Evolutionary conservation across 2,113 vertebrate genomes (phyloP).

Genomic region (Microcebus ravelobensis): DNA sequence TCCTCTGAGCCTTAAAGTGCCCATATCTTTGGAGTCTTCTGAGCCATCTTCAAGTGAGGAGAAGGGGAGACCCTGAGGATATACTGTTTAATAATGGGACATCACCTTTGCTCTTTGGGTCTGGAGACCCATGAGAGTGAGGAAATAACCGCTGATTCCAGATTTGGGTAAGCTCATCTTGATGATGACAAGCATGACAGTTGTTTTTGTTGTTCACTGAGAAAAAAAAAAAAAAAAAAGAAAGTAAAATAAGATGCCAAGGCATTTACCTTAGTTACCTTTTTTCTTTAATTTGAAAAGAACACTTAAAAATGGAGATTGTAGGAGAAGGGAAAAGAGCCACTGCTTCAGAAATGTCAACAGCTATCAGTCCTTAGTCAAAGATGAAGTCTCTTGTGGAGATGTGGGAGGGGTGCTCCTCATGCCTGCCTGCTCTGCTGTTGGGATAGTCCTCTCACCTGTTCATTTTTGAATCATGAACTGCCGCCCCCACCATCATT

Average conservation of each 20-base stretch:
- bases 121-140: not conserved
- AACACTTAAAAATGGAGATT: constrained; percentile 49
- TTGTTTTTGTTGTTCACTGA: not conserved
- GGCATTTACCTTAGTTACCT: constrained; percentile 46
- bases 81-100: not conserved
- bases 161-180: constrained; percentile 43
- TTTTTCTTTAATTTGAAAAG: constrained; percentile 21
- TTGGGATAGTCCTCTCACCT: not conserved
- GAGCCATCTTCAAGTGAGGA: not conserved
- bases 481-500: not conserved
- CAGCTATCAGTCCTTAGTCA: not conserved
- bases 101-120: not conserved
- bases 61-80: not conserved
- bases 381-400: not conserved
- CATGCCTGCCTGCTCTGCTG: not conserved
- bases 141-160: not conserved
- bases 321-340: not conserved
- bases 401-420: not conserved
- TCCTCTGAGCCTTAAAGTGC: not conserved
- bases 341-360: not conserved
- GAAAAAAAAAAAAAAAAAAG: not conserved
- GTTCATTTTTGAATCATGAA: constrained; percentile 48
- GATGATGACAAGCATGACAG: not conserved
- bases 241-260: constrained; percentile 63
- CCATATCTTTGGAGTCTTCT: not conserved